Evolutionary conservation across 2,113 vertebrate species (phyloP).

Genomic region (Mastomys natalensis): DNA sequence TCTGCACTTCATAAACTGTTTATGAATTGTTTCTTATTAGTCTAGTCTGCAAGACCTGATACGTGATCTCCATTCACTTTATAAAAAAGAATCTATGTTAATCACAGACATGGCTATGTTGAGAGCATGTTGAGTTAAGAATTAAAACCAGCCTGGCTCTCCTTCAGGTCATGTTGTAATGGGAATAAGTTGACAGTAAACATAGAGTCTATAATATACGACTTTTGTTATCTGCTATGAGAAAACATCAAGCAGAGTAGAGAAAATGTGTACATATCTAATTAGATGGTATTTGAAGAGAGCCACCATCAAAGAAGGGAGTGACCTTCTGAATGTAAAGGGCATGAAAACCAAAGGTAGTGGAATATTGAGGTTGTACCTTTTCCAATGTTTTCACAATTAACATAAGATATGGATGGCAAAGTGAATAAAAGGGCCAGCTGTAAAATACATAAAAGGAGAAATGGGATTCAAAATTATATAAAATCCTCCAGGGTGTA

Average conservation of each 20-base stretch:
- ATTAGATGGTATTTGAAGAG: neutral
- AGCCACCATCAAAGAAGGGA: neutral
- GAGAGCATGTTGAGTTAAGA: neutral
- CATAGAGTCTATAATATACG: neutral
- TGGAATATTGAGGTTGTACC: accelerated
- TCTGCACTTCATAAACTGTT: neutral
- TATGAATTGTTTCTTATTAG: neutral
- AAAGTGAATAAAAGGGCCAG: neutral
- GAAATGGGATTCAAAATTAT: too few species aligned
- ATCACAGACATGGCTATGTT: neutral
- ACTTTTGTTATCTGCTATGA: neutral
- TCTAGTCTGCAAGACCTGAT: neutral
- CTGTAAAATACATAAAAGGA: accelerated
- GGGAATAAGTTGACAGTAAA: neutral
- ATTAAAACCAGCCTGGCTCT: neutral
- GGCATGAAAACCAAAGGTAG: neutral
- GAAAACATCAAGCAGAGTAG: neutral
- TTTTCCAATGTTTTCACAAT: neutral
- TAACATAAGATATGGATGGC: neutral
- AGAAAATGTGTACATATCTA: neutral
- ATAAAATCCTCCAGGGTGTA: accelerated
- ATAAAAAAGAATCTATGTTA: neutral
- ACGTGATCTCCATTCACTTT: neutral
- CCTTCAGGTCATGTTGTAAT: neutral
- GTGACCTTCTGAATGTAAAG: neutral